Evolutionary conservation across 1,140 invertebrate genomes (phyloP), one percentile per base, ranked within the genome.

Genomic region (Drosophila serrata): DNA sequence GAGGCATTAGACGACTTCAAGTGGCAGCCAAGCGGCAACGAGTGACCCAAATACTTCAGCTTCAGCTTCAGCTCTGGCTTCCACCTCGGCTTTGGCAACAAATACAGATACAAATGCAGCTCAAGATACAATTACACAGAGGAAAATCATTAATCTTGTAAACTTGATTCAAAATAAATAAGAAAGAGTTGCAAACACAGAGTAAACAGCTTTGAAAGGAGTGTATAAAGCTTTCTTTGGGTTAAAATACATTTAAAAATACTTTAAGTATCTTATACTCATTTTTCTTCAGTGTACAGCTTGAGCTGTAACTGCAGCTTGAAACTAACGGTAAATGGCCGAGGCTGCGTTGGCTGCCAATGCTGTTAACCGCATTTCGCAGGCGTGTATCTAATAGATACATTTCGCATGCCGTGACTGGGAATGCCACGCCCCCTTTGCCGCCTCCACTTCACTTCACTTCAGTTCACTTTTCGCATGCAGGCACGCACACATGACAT

Each of bases 1-100:
- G 63, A 77, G 72, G 74, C 75, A 76, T 65, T 77, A 77, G 74
- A 70, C 63, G 64, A 78, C 75, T 77, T 61, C 75, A 57, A 79
- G 58, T 78, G 75, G 75, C 75, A 79, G 59, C 60, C 76, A 79
- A 73, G 75, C 75, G 67, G 64, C 72, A 77, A 82, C 65, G 67
- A 72, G 69, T 82, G 80, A 82, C 80, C 80, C 79, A 82, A 78
- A 82, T 82, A 79, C 76, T 79, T 79, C 53, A 58, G 68, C 75
- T 79, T 78, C 64, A 48, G 57, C 61, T 76, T 57, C 69, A 37
- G 48, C 67, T 73, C 59, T 73, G 15, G 53, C 72, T 64, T 35
- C 75, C 27, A 58, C 48, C 64, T 33, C 22, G 19, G 56, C 64
- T 70, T 49, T 48, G 31, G 31, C 46, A 59, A 31, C 74, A 67